These are phyloP conservation scores for Molorchus minor DNA, from an alignment of 2,888 invertebrate genomes.

Conservation along the genomic window DNA sequence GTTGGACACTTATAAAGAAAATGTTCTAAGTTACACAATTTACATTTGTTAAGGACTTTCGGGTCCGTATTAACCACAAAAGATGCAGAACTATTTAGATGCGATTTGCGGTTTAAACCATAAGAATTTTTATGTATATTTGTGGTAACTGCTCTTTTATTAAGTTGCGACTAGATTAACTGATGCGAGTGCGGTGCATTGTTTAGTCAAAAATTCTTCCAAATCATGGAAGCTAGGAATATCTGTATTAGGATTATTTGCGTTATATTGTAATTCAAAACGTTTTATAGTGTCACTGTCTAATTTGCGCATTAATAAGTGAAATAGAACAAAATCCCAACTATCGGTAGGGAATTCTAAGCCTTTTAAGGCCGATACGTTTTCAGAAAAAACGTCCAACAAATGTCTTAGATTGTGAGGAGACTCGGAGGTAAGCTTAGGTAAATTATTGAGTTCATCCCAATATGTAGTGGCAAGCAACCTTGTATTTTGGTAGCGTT, in stretches of 20 bases:
- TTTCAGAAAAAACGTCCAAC: constrained; percentile 10
- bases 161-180: not conserved
- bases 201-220: not conserved
- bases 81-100: not conserved
- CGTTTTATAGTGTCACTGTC: constrained; percentile 1
- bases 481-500: not conserved
- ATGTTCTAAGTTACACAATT: not conserved
- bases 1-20: not conserved
- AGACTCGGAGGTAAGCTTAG: not conserved
- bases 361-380: constrained; percentile 12
- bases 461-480: constrained; percentile 1
- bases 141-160: not conserved
- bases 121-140: not conserved
- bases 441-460: not conserved
- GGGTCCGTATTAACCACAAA: not conserved
- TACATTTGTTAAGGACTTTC: not conserved
- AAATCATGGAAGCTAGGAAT: not conserved
- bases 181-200: not conserved
- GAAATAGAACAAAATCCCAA: constrained; percentile 10
- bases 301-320: constrained; percentile 4
- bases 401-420: constrained; percentile 1
- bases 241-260: not conserved
- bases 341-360: constrained; percentile 5
- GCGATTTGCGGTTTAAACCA: not conserved
- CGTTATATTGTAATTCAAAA: not conserved